Base-by-base conservation (phyloP, 2,888 invertebrate genomes). In the Slavum lentiscoides region DNA sequence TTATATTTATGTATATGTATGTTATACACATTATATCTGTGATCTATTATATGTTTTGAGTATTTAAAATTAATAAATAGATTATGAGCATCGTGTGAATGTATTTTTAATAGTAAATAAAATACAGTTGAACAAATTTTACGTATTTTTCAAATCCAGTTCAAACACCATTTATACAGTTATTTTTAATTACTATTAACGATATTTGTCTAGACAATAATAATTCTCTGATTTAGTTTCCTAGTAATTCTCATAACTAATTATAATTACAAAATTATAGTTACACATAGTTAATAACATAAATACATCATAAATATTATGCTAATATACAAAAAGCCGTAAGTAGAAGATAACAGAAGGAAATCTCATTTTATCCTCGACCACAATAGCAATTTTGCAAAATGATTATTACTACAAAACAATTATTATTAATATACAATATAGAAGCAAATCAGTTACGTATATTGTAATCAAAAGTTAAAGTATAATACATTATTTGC, bases 361-460 rank as follows among this genome's bases (percentile, higher is more conserved):
- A 62, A 70, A 69, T 61, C 6, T 69, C n/a, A 11, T 49, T 76
- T 37, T 68, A 61, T 68, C 30, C n/a, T 61, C 30, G 67, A 30
- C 23, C 6, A 77, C 19, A 23, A 55, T 68, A 53, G 61, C 70
- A 17, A 70, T 62, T 70, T 69, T 37, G 39, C 67, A 49, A 68
- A 75, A 75, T 75, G 64, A 75, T 75, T 70, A 58, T 77, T 77
- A 62, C 62, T 37, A 62, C 30, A 80, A 80, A 80, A 72, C 55
- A 70, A 70, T 62, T 80, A 69, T 55, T 19, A 58, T 64, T 53
- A 59, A 21, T 64, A 55, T 70, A 64, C 39, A 72, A 55, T 80
- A 80, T 70, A 80, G 70, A 80, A 70, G 77, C 77, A 80, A 70
- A 72, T 80, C 70, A 80, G 77, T 80, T 80, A 64, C 77, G 70